Evolutionary conservation across 2,113 vertebrate species (phyloP), one percentile per base, ranked within the genome.

Genomic region (Cyanoderma ruficeps): DNA sequence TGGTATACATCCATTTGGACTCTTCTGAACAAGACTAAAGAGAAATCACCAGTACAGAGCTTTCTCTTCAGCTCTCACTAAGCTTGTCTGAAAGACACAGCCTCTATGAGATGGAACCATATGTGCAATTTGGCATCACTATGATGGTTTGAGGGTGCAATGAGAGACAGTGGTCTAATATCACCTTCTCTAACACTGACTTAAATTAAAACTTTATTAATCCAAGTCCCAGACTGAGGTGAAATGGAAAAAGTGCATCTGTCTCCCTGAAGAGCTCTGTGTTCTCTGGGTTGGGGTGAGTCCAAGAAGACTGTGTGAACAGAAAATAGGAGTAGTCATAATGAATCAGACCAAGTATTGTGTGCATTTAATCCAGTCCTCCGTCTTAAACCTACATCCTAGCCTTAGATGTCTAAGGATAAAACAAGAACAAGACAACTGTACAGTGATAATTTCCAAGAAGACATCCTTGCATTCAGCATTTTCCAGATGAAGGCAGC

Each of bases 101-200:
- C 15, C 15, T 59, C 31, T 15, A 11, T 27, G 13, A 47, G 11
- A 53, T 2, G 2, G 23, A 35, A 46, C 24, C 25, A 22, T 41
- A 37, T 15, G 3, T 12, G 3, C 21, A 42, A 17, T 77, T 72
- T 77, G 59, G 52, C 35, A 77, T 27, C 42, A 44, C 42, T 53
- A 13, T 16, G 37, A 57, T 76, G 4, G 11, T 61, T 14, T 30
- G 41, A 79, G 35, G 41, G 22, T 14, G 16, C 23, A 61, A 19
- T 0, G 0, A 28, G n/a, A n/a, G 24, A 42, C 3, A 3, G 15
- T 19, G 3, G 33, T 74, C 27, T 74, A 37, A 47, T 69, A 52
- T 7, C 47, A 24, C 7, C 23, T 91, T 55, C 74, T 61, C 42
- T 59, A 84, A 50, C 25, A 75, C 31, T 19, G 30, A n/a, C 30